Conservation (phyloP, 2,888 invertebrate genomes). For the Nasonovia ribisnigri region DNA sequence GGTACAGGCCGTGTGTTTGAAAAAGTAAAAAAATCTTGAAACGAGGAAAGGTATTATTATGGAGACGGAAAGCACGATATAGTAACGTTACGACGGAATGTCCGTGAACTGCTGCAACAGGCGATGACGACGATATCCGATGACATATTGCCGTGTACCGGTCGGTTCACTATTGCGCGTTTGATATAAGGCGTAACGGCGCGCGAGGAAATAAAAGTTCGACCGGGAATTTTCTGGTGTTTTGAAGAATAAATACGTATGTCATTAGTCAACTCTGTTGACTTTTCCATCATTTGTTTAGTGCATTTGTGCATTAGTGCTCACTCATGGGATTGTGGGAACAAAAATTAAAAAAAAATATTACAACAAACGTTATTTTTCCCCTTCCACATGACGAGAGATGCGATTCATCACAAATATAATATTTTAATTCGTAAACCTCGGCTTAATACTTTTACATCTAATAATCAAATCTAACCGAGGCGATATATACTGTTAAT, state of each 20-base stretch:
- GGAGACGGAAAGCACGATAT: background rate
- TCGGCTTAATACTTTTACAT: background rate
- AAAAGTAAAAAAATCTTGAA: background rate
- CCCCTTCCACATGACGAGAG: background rate
- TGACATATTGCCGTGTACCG: conserved; percentile 32
- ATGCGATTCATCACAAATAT: background rate
- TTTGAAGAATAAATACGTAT: background rate
- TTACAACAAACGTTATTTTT: background rate
- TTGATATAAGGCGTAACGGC: background rate
- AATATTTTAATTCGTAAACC: conserved; percentile 4
- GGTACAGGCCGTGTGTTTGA: too few species aligned
- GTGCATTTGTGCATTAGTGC: background rate
- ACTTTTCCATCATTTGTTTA: background rate
- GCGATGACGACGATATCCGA: conserved; percentile 4
- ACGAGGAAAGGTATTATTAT: background rate
- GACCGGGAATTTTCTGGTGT: background rate
- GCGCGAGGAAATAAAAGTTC: background rate
- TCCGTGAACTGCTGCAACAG: background rate
- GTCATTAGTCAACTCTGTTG: background rate
- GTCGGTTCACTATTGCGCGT: conserved; percentile 2
- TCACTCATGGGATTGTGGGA: conserved; percentile 21
- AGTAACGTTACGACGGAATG: background rate
- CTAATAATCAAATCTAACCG: background rate
- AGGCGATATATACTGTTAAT: background rate
- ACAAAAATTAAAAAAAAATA: conserved; percentile 8